phyloP scores from a whole-genome alignment of 1,140 invertebrate species.

The Matsumurasca onukii region DNA sequence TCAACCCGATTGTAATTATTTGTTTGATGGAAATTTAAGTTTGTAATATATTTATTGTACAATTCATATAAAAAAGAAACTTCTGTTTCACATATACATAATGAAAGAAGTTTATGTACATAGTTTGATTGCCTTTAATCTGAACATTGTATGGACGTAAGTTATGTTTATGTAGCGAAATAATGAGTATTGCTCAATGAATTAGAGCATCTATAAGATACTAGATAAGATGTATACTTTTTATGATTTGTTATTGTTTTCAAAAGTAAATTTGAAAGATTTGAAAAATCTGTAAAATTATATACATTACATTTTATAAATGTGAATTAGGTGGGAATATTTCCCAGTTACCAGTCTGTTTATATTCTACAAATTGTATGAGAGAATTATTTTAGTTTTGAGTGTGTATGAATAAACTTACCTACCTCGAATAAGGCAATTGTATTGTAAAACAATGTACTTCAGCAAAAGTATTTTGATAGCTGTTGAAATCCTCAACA shows the following conservation, averaged over 20 bases:
- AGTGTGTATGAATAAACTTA: conserved; percentile 12
- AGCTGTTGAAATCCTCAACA: too few species aligned
- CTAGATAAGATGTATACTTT: too few species aligned
- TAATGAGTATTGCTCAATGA: conserved; percentile 20
- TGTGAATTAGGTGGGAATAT: conserved; percentile 23
- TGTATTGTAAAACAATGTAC: conserved; percentile 16
- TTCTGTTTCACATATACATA: too few species aligned
- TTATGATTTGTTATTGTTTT: conserved; percentile 7
- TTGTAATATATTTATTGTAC: too few species aligned
- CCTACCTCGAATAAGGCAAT: conserved; percentile 1
- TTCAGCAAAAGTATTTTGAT: conserved; percentile 17
- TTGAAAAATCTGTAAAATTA: background rate
- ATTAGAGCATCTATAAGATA: background rate
- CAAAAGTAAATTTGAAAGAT: conserved; percentile 7
- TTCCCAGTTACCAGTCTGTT: conserved; percentile 19
- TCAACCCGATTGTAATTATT: too few species aligned
- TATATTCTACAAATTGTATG: conserved; percentile 5
- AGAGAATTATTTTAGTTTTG: background rate
- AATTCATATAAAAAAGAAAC: too few species aligned
- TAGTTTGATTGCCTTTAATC: background rate
- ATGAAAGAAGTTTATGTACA: too few species aligned
- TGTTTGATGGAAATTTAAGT: too few species aligned
- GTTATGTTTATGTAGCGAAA: conserved; percentile 23
- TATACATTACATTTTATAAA: conserved; percentile 19
- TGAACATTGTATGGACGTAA: background rate